Base-by-base conservation (phyloP, 2,113 vertebrate species). In the Fulmarus glacialis region DNA sequence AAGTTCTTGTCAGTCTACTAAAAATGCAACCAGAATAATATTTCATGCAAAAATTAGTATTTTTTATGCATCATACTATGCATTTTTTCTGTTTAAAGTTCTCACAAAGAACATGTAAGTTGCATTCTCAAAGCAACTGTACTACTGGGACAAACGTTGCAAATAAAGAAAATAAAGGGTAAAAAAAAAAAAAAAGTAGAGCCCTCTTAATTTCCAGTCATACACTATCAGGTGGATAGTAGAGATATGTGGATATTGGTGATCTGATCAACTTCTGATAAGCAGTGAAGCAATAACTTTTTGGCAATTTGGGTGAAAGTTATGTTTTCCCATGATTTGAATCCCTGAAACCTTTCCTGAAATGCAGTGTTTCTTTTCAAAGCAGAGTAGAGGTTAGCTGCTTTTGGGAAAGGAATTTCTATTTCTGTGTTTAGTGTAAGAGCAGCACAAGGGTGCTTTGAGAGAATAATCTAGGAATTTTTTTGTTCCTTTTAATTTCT, bases 391-490 rank as follows among this genome's bases (percentile, higher is more conserved):
- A 59, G 11, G 4, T 53, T 64, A 47, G 20, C 5, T 50, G 19
- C 5, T 74, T 68, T 74, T 15, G 19, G 15, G 55, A 85, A 60
- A 50, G 8, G 9, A 81, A 32, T 50, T 80, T 56, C 32, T 48
- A 7, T 47, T 66, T 79, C 21, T 38, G 10, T 72, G 11, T 30
- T 75, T n/a, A 78, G 4, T 0, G 0, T 43, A 62, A 43, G 6
- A 56, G 9, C 23, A 70, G 22, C 13, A 43, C 3, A 2, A 16
- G 17, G 38, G 13, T 6, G 4, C 29, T 58, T 58, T 15, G 50
- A 64, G 15, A 19, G 48, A 86, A 45, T 45, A 73, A 67, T n/a
- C 19, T 73, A 59, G 29, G 15, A 34, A 4, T 18, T 15, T 29
- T 67, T 70, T 90, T 67, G 1, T 34, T 63, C 6, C 12, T 50